phyloP scores from a whole-genome alignment of 2,797 vertebrate genomes.

The Acipenser oxyrinchus region DNA sequence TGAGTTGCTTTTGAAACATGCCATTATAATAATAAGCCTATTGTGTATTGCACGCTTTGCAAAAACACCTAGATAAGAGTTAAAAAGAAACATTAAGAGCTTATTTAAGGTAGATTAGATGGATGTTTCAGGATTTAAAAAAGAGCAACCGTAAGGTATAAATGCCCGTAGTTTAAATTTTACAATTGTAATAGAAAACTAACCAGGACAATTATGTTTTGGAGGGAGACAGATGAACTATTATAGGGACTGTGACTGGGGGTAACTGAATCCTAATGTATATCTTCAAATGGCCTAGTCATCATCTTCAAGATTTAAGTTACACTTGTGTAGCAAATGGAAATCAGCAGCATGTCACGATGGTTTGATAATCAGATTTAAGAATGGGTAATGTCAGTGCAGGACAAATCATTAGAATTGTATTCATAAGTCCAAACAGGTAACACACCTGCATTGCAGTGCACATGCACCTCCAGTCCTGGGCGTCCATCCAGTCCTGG shows the following conservation, averaged over 20 bases:
- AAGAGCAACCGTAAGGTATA: constrained; percentile 15
- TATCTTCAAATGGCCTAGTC: constrained; percentile 34
- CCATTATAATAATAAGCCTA: constrained; percentile 48
- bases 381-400: too few species aligned
- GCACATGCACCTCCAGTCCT: too few species aligned
- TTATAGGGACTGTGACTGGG: constrained; percentile 36
- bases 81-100: constrained; percentile 52
- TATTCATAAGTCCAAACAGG: too few species aligned
- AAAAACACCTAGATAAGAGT: constrained; percentile 41
- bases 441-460: too few species aligned
- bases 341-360: constrained; percentile 32
- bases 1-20: constrained; percentile 25
- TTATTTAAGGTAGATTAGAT: constrained; percentile 59
- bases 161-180: constrained; percentile 4
- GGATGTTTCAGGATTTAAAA: constrained; percentile 46
- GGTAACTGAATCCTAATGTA: constrained; percentile 38
- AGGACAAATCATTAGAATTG: too few species aligned
- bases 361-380: too few species aligned
- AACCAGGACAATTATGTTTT: constrained; percentile 26
- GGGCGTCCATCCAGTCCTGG: too few species aligned
- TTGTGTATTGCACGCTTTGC: constrained; percentile 47
- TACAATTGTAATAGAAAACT: constrained; percentile 20
- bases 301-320: constrained; percentile 43
- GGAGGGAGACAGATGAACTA: constrained; percentile 42
- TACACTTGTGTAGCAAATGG: constrained; percentile 42